These are phyloP conservation scores for Leptobrachium leishanense DNA, from an alignment of 2,113 vertebrate genomes.

Conservation along the genomic window DNA sequence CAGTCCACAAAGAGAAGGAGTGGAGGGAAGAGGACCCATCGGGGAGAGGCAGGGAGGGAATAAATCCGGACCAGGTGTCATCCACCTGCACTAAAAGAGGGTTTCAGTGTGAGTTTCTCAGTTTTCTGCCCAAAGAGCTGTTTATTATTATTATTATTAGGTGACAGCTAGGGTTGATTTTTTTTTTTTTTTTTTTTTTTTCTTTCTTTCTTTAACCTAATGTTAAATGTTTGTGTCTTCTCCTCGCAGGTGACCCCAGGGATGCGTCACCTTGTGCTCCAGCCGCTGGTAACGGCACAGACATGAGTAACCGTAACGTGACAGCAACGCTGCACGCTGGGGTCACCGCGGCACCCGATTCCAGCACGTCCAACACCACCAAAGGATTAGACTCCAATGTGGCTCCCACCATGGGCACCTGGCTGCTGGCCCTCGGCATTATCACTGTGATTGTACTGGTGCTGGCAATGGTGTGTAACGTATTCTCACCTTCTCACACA, in stretches of 20 bases:
- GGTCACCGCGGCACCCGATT: slow-evolving; percentile 49
- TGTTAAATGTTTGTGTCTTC: neutral
- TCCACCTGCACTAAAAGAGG: too few species aligned
- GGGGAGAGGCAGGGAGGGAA: too few species aligned
- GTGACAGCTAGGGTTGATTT: too few species aligned
- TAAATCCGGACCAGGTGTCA: too few species aligned
- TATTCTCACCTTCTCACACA: too few species aligned
- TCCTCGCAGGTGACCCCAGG: slow-evolving; percentile 12
- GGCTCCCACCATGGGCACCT: slow-evolving; percentile 75
- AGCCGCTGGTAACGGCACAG: slow-evolving; percentile 17
- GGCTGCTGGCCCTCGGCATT: slow-evolving; percentile 91
- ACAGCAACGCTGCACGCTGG: slow-evolving; percentile 52
- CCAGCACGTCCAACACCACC: slow-evolving; percentile 77
- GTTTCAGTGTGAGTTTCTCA: too few species aligned
- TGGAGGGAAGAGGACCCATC: too few species aligned
- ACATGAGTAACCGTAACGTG: slow-evolving; percentile 32
- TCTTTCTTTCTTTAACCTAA: neutral
- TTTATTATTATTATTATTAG: too few species aligned
- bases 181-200: too few species aligned
- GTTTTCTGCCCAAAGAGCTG: too few species aligned
- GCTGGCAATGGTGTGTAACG: slow-evolving; percentile 82
- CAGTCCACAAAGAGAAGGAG: too few species aligned
- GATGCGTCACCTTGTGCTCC: slow-evolving; percentile 2
- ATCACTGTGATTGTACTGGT: slow-evolving; percentile 89
- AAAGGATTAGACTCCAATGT: slow-evolving; percentile 69